Conservation (phyloP, 1,140 invertebrate species). For the Drosophila sp. region DNA sequence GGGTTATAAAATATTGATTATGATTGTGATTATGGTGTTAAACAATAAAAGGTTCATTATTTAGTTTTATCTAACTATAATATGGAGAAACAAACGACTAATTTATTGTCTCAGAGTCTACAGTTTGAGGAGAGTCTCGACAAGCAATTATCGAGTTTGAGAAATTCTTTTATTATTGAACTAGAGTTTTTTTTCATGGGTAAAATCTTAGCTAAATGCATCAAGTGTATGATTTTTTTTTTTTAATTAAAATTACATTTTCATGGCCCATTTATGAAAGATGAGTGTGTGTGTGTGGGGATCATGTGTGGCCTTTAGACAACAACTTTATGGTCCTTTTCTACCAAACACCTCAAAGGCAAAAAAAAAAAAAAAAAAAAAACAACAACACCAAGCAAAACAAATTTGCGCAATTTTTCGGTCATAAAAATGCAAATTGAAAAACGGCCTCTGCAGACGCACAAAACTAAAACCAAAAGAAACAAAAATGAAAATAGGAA, state of each 20-base stretch:
- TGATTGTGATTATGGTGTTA: too few relatives aligned
- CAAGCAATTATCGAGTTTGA: too few relatives aligned
- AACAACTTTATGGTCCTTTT: slow-evolving; percentile 15
- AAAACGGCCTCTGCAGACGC: slow-evolving; percentile 5
- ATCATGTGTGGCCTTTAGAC: slow-evolving; percentile 38
- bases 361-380: slow-evolving; percentile 24
- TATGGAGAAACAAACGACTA: too few relatives aligned
- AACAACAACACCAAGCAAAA: slow-evolving; percentile 15
- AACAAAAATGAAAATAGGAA: slow-evolving; percentile 36
- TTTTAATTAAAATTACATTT: slow-evolving; percentile 12
- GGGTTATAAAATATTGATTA: too few relatives aligned
- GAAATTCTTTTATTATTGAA: too few relatives aligned
- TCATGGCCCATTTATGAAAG: slow-evolving; percentile 9
- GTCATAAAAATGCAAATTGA: slow-evolving; percentile 51
- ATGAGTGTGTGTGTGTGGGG: slow-evolving; percentile 1
- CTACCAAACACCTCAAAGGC: slow-evolving; percentile 31
- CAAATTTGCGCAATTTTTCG: slow-evolving; percentile 46
- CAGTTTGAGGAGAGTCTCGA: too few relatives aligned
- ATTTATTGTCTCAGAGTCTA: too few relatives aligned
- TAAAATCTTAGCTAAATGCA: too few relatives aligned
- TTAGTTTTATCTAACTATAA: too few relatives aligned
- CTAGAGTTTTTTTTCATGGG: too few relatives aligned
- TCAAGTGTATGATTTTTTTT: not conserved
- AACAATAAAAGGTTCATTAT: too few relatives aligned
- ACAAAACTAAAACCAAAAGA: not conserved